phyloP scores from a whole-genome alignment of 2,113 vertebrate genomes.

The Murina feae region DNA sequence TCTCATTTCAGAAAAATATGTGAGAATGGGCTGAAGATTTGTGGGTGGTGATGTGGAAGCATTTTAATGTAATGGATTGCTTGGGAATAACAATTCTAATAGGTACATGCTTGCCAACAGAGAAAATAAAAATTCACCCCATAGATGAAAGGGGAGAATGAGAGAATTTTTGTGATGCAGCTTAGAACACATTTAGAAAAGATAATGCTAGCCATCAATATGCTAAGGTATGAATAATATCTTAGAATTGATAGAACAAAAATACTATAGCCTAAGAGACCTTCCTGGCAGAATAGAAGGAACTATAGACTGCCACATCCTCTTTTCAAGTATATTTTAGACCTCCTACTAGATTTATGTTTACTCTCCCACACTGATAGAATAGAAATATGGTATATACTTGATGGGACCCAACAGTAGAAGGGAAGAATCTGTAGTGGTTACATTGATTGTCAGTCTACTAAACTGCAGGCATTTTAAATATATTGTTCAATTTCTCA shows the following conservation, averaged over 20 bases:
- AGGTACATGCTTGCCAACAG: not conserved
- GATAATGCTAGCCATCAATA: not conserved
- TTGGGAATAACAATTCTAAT: not conserved
- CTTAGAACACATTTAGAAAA: not conserved
- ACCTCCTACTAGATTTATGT: not conserved
- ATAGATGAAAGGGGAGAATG: not conserved
- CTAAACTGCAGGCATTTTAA: not conserved
- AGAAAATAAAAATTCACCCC: not conserved
- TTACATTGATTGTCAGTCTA: not conserved
- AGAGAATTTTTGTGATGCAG: not conserved
- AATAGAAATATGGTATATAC: not conserved
- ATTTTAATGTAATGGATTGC: not conserved
- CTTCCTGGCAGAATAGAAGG: not conserved
- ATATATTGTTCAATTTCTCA: not conserved
- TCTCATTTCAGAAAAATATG: not conserved
- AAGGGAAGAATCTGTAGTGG: not conserved
- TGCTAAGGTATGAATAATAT: not conserved
- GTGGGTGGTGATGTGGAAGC: not conserved
- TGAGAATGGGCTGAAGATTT: not conserved
- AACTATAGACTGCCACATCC: not conserved
- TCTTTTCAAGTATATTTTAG: not conserved
- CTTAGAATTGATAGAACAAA: not conserved
- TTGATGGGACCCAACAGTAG: not conserved
- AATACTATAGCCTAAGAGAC: not conserved
- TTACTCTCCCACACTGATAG: not conserved